Base-by-base conservation (phyloP, 2,888 invertebrate genomes). In the Oscheius sp. region DNA sequence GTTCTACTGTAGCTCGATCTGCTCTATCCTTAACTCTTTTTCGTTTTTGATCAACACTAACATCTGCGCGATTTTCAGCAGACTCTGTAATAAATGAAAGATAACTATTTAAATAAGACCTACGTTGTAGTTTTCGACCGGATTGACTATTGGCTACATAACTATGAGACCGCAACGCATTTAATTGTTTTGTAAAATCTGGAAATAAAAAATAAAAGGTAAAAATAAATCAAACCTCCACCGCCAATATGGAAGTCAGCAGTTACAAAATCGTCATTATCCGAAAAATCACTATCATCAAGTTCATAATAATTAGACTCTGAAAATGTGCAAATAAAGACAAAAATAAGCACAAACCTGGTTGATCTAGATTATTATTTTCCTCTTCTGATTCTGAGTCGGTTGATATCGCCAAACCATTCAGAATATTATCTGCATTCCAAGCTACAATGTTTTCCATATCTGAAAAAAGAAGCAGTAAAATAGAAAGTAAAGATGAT, bases 1-100 rank as follows among this genome's bases (percentile, higher is more conserved):
- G 82, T 53, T 85, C 83, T 17, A 85, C 84, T 23, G 85, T 85
- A 1, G 85, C 85, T 8, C 85, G 73, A 63, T 85, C 85, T 3
- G 82, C 79, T 20, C 84, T 72, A 71, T 85, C 85, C 64, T 81
- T 82, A 17, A 81, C 72, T 25, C 82, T 70, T 46, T 79, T 79
- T 23, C 73, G 67, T 67, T 82, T 83, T 46, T 75, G 55, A 39
- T 81, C 79, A 46, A 74, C 81, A 25, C 67, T 68, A 2, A 57
- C 53, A 53, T 78, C 78, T 0, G 76, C 78, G n/a, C 55, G 50
- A 39, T 71, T 55, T 64, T 78, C 78, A 15, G 71, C 76, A 12
- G 69, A 71, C 39, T 69, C 76, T 76, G 65, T 15, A 70, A 69
- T 39, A 15, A 37, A 34, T 6, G n/a, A 5, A 31, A 39, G 25